Evolutionary conservation across 1,140 invertebrate species (phyloP).

Genomic region (Drosophila albomicans): DNA sequence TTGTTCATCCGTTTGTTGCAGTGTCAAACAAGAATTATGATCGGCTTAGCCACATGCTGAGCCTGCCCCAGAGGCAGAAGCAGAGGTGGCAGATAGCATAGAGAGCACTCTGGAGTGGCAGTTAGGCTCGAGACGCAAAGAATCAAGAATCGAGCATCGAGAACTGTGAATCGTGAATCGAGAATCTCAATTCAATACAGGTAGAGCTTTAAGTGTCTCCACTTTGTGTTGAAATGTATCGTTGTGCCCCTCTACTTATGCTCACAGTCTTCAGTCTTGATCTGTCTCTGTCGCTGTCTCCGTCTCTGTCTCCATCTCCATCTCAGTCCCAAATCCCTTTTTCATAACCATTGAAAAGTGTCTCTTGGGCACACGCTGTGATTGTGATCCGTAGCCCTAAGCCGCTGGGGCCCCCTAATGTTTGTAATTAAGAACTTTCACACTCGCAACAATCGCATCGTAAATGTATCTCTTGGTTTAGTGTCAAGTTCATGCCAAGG

Average conservation of each 20-base stretch:
- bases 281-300: constrained; percentile 9
- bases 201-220: constrained; percentile 83
- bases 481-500: constrained; percentile 79
- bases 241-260: constrained; percentile 56
- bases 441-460: constrained; percentile 84
- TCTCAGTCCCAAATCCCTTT: constrained; percentile 25
- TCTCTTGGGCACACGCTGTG: constrained; percentile 79
- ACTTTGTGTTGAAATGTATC: constrained; percentile 83
- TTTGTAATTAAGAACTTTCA: constrained; percentile 85
- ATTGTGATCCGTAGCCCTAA: constrained; percentile 73
- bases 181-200: constrained; percentile 71
- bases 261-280: constrained; percentile 12
- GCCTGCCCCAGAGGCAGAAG: constrained; percentile 36
- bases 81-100: not conserved
- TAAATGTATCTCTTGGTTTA: constrained; percentile 76
- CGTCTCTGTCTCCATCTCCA: not conserved
- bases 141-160: constrained; percentile 21
- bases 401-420: constrained; percentile 82
- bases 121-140: constrained; percentile 37
- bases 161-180: constrained; percentile 35
- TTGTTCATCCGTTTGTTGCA: constrained; percentile 83
- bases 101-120: constrained; percentile 41
- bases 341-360: constrained; percentile 76
- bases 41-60: constrained; percentile 85
- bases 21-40: constrained; percentile 85